Conservation (phyloP, 1,140 invertebrate genomes). For the Pteromalus puparum region DNA sequence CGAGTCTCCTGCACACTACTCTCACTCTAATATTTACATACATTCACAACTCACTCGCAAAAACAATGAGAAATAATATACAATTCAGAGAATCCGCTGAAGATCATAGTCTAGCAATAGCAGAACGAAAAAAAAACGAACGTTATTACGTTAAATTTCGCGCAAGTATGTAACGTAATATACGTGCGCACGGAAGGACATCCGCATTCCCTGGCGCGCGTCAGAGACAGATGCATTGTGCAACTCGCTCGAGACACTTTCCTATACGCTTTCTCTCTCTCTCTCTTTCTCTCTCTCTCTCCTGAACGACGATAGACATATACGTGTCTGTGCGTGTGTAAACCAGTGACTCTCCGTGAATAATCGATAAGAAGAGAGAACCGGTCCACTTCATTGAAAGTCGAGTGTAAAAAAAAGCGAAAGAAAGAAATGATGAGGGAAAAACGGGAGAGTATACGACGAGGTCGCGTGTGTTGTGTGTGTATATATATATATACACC, state of each 20-base stretch:
- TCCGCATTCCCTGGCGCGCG: constrained; percentile 32
- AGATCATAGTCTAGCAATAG: neutral
- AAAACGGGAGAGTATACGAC: neutral
- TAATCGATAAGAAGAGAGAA: constrained; percentile 15
- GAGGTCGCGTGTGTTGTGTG: neutral
- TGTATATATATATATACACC: no score
- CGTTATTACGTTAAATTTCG: no score
- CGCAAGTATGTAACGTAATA: neutral
- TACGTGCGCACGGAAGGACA: constrained; percentile 20
- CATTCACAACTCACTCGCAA: neutral
- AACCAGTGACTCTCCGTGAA: neutral
- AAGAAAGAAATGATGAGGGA: constrained; percentile 14
- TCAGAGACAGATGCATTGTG: constrained; percentile 19
- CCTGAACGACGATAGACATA: no score
- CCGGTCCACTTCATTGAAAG: constrained; percentile 35
- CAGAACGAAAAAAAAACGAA: neutral
- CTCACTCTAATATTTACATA: neutral
- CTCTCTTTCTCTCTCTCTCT: neutral
- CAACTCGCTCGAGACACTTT: constrained; percentile 36
- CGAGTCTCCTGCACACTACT: neutral
- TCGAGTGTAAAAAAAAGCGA: constrained; percentile 24
- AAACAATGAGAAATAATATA: neutral
- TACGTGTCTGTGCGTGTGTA: neutral
- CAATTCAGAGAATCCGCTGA: neutral
- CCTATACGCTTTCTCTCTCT: constrained; percentile 5